phyloP scores from a whole-genome alignment of 2,888 invertebrate genomes.

The Leucophora obtusa region DNA sequence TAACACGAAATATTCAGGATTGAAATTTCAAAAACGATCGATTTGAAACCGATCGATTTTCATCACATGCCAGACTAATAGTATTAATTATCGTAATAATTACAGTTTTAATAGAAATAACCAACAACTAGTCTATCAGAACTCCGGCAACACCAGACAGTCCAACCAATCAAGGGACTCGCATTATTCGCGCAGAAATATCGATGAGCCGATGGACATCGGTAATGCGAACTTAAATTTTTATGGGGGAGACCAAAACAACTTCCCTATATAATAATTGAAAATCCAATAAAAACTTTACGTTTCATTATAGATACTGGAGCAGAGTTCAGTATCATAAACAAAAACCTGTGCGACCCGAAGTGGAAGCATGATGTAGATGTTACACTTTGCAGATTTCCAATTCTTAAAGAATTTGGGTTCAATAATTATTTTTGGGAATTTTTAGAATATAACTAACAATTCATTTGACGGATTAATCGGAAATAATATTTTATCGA shows the following conservation, averaged over 20 bases:
- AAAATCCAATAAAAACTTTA: conserved; percentile 26
- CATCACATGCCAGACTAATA: too few species aligned
- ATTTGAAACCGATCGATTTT: too few species aligned
- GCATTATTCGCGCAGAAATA: background rate
- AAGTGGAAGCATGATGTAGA: conserved; percentile 38
- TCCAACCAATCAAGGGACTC: background rate
- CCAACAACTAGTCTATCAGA: too few species aligned
- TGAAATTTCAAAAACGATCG: too few species aligned
- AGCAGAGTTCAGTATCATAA: conserved; percentile 60
- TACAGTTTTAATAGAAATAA: too few species aligned
- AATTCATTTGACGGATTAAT: too few species aligned
- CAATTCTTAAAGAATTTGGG: conserved; percentile 13
- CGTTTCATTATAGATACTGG: conserved; percentile 60
- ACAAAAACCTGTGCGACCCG: conserved; percentile 49
- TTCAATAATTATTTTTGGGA: background rate
- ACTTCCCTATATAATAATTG: conserved; percentile 22
- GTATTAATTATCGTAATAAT: too few species aligned
- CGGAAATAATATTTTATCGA: too few species aligned
- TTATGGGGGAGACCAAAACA: background rate
- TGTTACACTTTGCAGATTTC: conserved; percentile 28
- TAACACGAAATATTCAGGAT: too few species aligned
- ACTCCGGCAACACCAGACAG: too few species aligned
- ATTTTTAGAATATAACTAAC: conserved; percentile 24
- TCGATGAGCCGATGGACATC: conserved; percentile 11
- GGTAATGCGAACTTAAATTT: conserved; percentile 6